Conservation (phyloP, 2,113 vertebrate species). For the Protobothrops mucrosquamatus region DNA sequence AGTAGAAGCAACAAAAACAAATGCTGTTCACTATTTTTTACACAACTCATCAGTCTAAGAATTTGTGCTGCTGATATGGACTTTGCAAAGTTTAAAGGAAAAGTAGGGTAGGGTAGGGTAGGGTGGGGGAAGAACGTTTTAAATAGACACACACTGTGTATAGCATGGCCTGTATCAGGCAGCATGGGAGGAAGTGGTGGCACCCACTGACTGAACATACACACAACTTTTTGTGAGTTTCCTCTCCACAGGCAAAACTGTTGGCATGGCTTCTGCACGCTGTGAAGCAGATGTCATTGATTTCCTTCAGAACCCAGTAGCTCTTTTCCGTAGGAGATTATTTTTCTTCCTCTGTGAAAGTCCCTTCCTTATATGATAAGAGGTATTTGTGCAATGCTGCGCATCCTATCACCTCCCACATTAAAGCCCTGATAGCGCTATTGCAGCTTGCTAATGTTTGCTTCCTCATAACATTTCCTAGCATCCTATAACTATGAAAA, state of each 20-base stretch:
- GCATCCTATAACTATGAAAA: not conserved
- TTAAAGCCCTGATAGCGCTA: not conserved
- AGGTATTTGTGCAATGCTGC: not conserved
- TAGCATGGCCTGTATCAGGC: not conserved
- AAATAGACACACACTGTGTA: not conserved
- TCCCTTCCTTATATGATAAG: not conserved
- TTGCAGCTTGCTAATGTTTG: not conserved
- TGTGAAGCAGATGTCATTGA: not conserved
- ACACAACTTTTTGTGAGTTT: not conserved
- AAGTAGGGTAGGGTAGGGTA: not conserved
- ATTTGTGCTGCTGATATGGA: not conserved
- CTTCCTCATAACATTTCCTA: not conserved
- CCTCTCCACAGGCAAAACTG: not conserved
- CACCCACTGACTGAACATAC: not conserved
- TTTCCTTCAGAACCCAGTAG: constrained; percentile 7
- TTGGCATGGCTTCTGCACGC: not conserved
- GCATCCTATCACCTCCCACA: not conserved
- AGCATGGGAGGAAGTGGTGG: not conserved
- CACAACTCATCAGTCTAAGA: not conserved
- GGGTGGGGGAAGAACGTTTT: not conserved
- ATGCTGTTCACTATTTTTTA: not conserved
- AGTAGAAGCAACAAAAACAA: not conserved
- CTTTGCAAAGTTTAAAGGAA: not conserved
- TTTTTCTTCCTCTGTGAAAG: not conserved
- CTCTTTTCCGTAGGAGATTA: constrained; percentile 4